Percentiles rank a stretch among this genome's conserved stretches.
Conservation (phyloP, 1,140 invertebrate genomes). For the Drosophila paulistorum region DNA sequence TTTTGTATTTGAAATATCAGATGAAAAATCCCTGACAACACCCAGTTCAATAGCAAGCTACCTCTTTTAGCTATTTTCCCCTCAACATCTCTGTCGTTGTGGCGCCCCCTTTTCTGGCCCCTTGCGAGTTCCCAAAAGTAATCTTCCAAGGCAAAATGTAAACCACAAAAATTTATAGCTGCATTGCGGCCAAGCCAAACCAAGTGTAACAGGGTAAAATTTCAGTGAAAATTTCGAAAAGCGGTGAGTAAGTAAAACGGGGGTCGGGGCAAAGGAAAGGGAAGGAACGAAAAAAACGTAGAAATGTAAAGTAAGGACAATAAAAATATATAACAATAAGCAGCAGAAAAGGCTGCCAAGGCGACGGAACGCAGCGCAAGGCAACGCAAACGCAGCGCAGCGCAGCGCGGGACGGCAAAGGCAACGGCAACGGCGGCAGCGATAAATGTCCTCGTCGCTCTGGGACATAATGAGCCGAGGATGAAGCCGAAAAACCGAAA, state of each 20-base stretch:
- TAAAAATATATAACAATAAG: constrained; percentile 78
- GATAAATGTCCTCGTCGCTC: constrained; percentile 2
- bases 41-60: neutral
- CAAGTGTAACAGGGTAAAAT: constrained; percentile 55
- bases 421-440: neutral
- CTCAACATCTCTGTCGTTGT: neutral
- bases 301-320: constrained; percentile 67
- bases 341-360: constrained; percentile 52
- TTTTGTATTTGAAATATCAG: too few relatives aligned
- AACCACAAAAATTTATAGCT: constrained; percentile 79
- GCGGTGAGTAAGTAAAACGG: neutral
- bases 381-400: constrained; percentile 32
- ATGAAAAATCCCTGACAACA: too few relatives aligned
- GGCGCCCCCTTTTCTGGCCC: neutral
- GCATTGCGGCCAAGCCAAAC: constrained; percentile 71
- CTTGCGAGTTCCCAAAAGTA: constrained; percentile 51
- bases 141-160: constrained; percentile 67
- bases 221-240: constrained; percentile 57
- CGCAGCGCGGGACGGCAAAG: constrained; percentile 5
- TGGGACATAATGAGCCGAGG: constrained; percentile 44
- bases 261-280: neutral
- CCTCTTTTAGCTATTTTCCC: constrained; percentile 39
- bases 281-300: constrained; percentile 20
- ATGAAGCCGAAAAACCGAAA: constrained; percentile 21
- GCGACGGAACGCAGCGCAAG: constrained; percentile 40